Percentiles rank a stretch among this genome's conserved stretches.
Evolutionary conservation across 2,888 invertebrate genomes (phyloP).

Genomic region (Drosophila yooni): DNA sequence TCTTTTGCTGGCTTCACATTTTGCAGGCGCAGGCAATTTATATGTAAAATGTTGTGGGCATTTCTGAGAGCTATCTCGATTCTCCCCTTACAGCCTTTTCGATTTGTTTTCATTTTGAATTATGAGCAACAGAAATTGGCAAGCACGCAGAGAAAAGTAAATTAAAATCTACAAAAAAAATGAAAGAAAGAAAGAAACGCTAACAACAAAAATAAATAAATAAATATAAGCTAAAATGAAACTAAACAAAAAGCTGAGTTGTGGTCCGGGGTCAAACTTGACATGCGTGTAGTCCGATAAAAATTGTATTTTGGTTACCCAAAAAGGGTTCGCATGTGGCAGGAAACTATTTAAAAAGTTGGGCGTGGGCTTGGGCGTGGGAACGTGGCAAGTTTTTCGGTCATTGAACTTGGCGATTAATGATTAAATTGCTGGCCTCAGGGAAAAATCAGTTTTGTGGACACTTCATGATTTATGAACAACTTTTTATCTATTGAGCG

Average conservation of each 20-base stretch:
- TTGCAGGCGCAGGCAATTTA: constrained; percentile 68
- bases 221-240: constrained; percentile 30
- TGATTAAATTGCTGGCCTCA: constrained; percentile 11
- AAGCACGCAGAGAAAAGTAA: constrained; percentile 45
- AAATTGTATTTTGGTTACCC: constrained; percentile 46
- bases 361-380: not conserved
- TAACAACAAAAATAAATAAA: constrained; percentile 32
- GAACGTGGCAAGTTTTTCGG: constrained; percentile 23
- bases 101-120: constrained; percentile 72
- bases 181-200: not conserved
- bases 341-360: constrained; percentile 26
- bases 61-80: constrained; percentile 50
- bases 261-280: constrained; percentile 40
- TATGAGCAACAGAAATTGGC: constrained; percentile 57
- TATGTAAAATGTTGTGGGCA: constrained; percentile 61
- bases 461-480: constrained; percentile 58
- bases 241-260: constrained; percentile 46
- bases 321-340: constrained; percentile 40
- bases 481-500: not conserved
- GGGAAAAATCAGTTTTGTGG: constrained; percentile 6
- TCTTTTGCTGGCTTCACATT: constrained; percentile 53
- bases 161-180: constrained; percentile 58
- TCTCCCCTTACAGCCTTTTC: constrained; percentile 28
- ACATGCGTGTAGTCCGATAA: constrained; percentile 64
- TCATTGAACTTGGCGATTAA: constrained; percentile 50